Percentiles rank a stretch among this genome's conserved stretches.
These are phyloP conservation scores for Umimayanthus kanabou DNA, from an alignment of 92 coral and sea anemone species.

Conservation along the genomic window DNA sequence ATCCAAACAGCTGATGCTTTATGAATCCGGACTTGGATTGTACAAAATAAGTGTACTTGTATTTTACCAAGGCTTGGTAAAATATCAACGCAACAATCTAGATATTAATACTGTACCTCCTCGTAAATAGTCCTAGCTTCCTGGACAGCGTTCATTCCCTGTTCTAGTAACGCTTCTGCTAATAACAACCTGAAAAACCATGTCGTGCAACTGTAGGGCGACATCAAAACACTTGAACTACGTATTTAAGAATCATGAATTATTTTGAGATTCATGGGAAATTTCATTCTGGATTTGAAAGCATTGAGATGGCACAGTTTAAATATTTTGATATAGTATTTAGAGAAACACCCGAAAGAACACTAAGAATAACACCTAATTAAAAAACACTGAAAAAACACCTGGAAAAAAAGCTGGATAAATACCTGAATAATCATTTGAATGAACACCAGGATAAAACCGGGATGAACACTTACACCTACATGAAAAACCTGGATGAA, in stretches of 20 bases:
- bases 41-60: not conserved
- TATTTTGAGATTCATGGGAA: not conserved
- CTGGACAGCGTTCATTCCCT: not conserved
- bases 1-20: no score
- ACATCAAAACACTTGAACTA: not conserved
- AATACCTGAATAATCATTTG: no score
- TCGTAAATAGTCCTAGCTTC: constrained; percentile 8
- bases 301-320: not conserved
- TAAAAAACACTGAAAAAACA: no score
- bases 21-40: not conserved
- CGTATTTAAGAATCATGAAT: not conserved
- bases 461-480: not conserved
- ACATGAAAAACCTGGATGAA: not conserved
- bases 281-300: no score
- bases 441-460: not conserved
- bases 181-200: not conserved
- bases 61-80: no score
- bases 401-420: not conserved
- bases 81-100: not conserved
- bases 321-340: no score
- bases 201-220: not conserved
- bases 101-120: not conserved
- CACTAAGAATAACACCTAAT: not conserved
- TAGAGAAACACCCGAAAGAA: not conserved
- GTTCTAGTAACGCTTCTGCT: not conserved